Conservation (phyloP, 2,888 invertebrate genomes). For the Cheiracanthium punctorium region DNA sequence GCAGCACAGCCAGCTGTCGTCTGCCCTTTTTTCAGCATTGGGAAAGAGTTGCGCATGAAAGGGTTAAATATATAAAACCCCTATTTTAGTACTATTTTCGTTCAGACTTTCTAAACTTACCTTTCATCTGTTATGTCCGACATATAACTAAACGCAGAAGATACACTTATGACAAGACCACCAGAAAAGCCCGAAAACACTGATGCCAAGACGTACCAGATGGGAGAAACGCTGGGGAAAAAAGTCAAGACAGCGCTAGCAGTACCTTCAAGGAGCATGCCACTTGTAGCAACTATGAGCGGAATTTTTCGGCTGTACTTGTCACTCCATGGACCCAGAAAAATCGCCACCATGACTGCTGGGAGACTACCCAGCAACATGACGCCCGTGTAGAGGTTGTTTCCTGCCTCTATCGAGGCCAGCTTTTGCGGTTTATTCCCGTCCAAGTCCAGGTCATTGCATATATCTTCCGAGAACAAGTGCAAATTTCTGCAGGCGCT, state of each 20-base stretch:
- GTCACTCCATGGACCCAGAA: slow-evolving; percentile 64
- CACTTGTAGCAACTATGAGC: slow-evolving; percentile 23
- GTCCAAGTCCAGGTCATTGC: slow-evolving; percentile 27
- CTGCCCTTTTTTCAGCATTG: too few species aligned
- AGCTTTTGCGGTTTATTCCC: not conserved
- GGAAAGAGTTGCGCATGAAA: too few species aligned
- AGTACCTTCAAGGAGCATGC: slow-evolving; percentile 32
- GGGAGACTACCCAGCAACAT: slow-evolving; percentile 32
- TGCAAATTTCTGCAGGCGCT: slow-evolving; percentile 27
- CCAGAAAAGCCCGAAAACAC: slow-evolving; percentile 46
- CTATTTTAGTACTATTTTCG: too few species aligned
- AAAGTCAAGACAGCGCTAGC: not conserved
- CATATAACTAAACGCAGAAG: slow-evolving; percentile 41
- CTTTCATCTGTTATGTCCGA: slow-evolving; percentile 57
- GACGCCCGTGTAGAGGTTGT: slow-evolving; percentile 32
- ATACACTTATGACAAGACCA: slow-evolving; percentile 39
- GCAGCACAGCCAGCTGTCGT: too few species aligned
- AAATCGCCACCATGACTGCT: slow-evolving; percentile 33
- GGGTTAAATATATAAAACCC: too few species aligned
- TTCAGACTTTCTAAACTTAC: too few species aligned
- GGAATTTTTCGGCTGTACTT: slow-evolving; percentile 51
- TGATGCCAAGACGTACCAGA: slow-evolving; percentile 11
- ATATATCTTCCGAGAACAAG: slow-evolving; percentile 16
- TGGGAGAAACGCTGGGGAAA: slow-evolving; percentile 15
- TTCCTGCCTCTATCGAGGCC: slow-evolving; percentile 16